phyloP scores from a whole-genome alignment of 1,140 invertebrate species.

The Aphaenogaster rudis region DNA sequence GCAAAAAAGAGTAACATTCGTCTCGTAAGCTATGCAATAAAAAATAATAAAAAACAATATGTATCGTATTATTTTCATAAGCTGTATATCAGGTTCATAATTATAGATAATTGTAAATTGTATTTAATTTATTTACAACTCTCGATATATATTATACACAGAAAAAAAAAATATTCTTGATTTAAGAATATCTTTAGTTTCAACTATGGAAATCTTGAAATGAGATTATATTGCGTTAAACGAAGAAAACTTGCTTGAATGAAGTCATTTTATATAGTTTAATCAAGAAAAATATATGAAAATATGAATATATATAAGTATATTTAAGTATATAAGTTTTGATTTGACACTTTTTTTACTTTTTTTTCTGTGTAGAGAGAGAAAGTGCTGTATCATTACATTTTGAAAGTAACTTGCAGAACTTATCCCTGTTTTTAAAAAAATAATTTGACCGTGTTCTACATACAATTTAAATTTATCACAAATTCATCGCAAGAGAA shows the following conservation, averaged over 20 bases:
- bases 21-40: not conserved
- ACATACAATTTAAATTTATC: not conserved
- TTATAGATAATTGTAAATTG: not conserved
- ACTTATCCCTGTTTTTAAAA: not conserved
- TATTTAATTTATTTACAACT: not conserved
- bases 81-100: not conserved
- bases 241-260: no score
- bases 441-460: not conserved
- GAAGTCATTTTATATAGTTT: no score
- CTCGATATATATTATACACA: not conserved
- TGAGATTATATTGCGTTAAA: no score
- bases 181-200: no score
- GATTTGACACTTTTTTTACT: no score
- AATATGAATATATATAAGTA: no score
- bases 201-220: no score
- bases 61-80: not conserved
- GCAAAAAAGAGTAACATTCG: not conserved
- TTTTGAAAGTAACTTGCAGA: not conserved
- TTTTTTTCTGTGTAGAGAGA: no score
- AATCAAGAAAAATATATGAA: no score
- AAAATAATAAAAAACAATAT: not conserved
- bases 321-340: no score
- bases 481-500: not conserved
- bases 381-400: not conserved
- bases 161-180: no score